phyloP scores from a whole-genome alignment of 1,140 invertebrate species.

The Tribolium madens region DNA sequence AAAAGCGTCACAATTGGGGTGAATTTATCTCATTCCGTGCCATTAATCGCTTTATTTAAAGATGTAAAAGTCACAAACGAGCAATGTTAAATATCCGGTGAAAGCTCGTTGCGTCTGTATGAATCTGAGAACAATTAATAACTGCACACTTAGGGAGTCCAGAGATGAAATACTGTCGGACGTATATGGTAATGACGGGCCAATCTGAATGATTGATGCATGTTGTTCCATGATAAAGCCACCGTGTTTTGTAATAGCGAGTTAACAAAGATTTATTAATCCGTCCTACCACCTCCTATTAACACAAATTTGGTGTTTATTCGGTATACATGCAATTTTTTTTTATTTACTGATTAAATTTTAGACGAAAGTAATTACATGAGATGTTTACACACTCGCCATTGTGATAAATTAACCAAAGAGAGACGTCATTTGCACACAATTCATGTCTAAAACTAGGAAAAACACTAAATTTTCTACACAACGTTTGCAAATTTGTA shows the following conservation, averaged over 20 bases:
- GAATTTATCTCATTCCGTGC: slow-evolving; percentile 21
- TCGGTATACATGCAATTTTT: slow-evolving; percentile 48
- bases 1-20: slow-evolving; percentile 1
- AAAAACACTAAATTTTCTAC: not conserved
- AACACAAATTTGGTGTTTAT: slow-evolving; percentile 52
- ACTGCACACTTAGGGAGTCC: slow-evolving; percentile 8
- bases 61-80: slow-evolving; percentile 16
- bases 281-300: slow-evolving; percentile 51
- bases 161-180: slow-evolving; percentile 46
- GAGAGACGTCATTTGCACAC: not conserved
- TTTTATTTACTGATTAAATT: slow-evolving; percentile 43
- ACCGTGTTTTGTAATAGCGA: slow-evolving; percentile 54
- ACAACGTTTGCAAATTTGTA: slow-evolving; percentile 17
- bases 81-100: not conserved
- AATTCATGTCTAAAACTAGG: not conserved
- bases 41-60: slow-evolving; percentile 7
- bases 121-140: slow-evolving; percentile 31
- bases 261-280: slow-evolving; percentile 59
- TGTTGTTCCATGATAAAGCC: slow-evolving; percentile 57
- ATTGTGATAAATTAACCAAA: slow-evolving; percentile 42
- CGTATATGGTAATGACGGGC: slow-evolving; percentile 58
- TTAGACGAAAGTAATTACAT: slow-evolving; percentile 39
- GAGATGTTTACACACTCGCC: slow-evolving; percentile 36
- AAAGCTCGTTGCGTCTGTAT: not conserved
- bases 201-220: slow-evolving; percentile 59